Base-by-base conservation (phyloP, 2,888 invertebrate genomes). In the Conchocele bisecta region DNA sequence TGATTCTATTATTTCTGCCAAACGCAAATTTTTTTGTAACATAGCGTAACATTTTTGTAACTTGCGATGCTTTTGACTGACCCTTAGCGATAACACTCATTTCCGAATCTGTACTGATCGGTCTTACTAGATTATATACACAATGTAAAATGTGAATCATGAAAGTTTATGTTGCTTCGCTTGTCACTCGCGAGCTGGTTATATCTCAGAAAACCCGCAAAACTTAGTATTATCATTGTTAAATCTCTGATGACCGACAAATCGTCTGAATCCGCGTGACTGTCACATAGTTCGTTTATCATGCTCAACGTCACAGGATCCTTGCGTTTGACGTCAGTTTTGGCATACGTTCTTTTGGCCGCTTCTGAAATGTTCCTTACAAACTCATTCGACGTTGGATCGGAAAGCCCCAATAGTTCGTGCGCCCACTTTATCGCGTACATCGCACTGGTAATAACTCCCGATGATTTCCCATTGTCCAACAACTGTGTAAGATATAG, bases 191-290 rank as follows among this genome's bases (percentile, higher is more conserved):
- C 48, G 1, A 68, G 31, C 28, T 65, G 50, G 20, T 50, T 50
- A 35, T 37, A 65, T 37, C 65, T 44, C n/a, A 65, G 57, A 28
- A 60, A 59, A n/a, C 39, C 67, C 5, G 67, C 11, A 29, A 37
- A 68, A 37, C 68, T 54, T 22, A 67, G n/a, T 13, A 60, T n/a
- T 20, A 59, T 48, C 46, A 59, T 44, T 29, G 56, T 46, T 15
- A 70, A 31, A 41, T 70, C 64, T 41, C 63, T 64, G 11, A 69
- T 28, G 15, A 29, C 48, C 17, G 13, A 9, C 31, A 48, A 28
- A 5, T 28, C 3, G 15, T 28, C 17, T 9, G 17, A 7, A n/a
- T 22, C 28, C 17, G 31, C 31, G 48, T 48, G 31, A 29, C 31
- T n/a, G 31, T 48, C 48, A 48, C 48, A 48, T 7, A 48, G 48